Conservation (phyloP, 2,113 vertebrate genomes). For the Protobothrops flavoviridis region DNA sequence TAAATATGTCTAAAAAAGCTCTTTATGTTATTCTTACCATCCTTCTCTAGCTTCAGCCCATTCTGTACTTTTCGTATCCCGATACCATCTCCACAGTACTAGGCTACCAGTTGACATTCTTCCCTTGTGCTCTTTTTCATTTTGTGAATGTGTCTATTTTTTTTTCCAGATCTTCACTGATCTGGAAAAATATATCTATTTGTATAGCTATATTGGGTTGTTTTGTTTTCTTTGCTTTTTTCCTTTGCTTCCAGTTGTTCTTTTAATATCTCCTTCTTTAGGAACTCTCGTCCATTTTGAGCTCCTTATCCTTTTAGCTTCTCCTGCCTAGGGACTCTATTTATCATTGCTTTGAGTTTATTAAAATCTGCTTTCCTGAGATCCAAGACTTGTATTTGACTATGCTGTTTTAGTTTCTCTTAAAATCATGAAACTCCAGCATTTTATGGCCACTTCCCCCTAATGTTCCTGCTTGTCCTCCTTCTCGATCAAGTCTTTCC, state of each 20-base stretch:
- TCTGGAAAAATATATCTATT: too few species aligned
- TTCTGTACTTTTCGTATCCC: background rate
- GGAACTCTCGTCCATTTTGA: background rate
- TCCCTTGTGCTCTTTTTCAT: background rate
- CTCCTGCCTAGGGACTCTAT: background rate
- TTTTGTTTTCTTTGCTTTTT: background rate
- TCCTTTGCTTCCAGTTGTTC: background rate
- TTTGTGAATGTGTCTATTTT: background rate
- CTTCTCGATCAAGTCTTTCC: background rate
- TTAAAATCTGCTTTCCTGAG: background rate
- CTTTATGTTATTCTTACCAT: background rate
- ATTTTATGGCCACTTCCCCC: background rate
- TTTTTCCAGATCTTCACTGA: background rate
- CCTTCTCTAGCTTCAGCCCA: background rate
- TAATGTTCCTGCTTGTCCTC: background rate
- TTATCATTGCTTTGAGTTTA: background rate
- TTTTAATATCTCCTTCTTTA: background rate
- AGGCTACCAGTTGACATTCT: background rate
- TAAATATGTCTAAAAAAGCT: background rate
- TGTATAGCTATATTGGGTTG: background rate
- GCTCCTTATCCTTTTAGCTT: background rate
- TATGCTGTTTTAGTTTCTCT: background rate
- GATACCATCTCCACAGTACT: background rate
- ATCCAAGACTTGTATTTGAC: background rate
- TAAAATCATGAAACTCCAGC: background rate